Evolutionary conservation across 2,888 invertebrate genomes (phyloP), one percentile per base, ranked within the genome.

Genomic region (Lasioglossum vierecki): DNA sequence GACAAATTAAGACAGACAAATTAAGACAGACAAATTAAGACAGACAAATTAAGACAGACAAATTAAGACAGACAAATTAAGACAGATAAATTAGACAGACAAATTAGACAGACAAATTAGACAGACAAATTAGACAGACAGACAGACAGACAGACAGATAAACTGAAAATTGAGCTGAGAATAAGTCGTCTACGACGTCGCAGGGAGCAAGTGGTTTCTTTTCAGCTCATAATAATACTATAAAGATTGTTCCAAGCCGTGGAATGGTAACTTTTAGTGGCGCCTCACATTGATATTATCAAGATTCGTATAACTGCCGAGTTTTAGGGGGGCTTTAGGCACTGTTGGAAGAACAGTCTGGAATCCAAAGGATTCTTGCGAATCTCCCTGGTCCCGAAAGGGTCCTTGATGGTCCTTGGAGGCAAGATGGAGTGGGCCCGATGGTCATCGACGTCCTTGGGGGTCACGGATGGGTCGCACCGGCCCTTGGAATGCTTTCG

Each of bases 401-500:
- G 35, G 35, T 30, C 68, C 39, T 39, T 39, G 22, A 68, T 22
- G 11, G 68, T 39, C 39, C 39, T 39, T 39, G 68, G 22, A 11
- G 68, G 39, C 9, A 68, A 35, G 22, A 11, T 41, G 9, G 39
- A 68, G 11, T 39, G 68, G 39, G 4, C 18, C 8, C 18, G 39
- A 39, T 68, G 68, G 39, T 39, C 68, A 39, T 68, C 11, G 68
- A 4, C 68, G 68, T 35, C 68, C 68, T 68, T 68, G 68, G 39
- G 39, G 68, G 68, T 68, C 68, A 68, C 68, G 39, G 68, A 68
- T 68, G 39, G n/a, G 68, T 68, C 68, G 22, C 39, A 39, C 1
- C 39, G 68, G 35, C 68, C 68, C 11, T 22, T 68, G 68, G 68
- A 68, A 68, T 68, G 68, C 68, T 41, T 39, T 68, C 35, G 39